Evolutionary conservation across 23 tunicate species (phyloP), one percentile per base, ranked within the genome.

Genomic region (Phallusia fumigata): DNA sequence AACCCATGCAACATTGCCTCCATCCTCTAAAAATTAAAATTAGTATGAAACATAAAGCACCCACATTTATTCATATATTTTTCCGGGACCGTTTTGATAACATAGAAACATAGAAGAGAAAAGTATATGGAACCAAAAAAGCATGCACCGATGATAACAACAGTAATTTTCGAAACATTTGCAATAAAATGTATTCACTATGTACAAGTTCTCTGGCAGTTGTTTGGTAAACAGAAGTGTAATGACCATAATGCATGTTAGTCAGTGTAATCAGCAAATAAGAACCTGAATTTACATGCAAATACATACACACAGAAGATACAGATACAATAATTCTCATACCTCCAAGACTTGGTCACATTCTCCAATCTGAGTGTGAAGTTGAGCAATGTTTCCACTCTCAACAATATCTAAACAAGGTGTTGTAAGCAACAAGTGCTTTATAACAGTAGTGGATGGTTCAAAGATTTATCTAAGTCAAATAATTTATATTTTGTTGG

Each of bases 1-100:
- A 94, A 94, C 16, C 98, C 98, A 84, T 94, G 91, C 82, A 94
- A 64, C 98, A 94, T 94, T 8, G 84, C 80, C 75, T 94, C 98
- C 98, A 94, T 94, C 32, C 81, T 82, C 88, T 89, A 35, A 19
- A 19, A 31, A 30, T 40, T 10, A 40, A 16, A 34, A 80, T 16
- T 13, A 51, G 58, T 13, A 51, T 18, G 18, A 15, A 51, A 51
- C 58, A 51, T 13, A 51, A 51, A 13, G 18, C 58, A 13, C 18
- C 18, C 58, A 51, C 18, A 51, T 51, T 51, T 51, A 13, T 51
- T 15, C 15, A n/a, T n/a, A n/a, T n/a, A n/a, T n/a, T n/a, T n/a
- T n/a, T n/a, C n/a, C n/a, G n/a, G n/a, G n/a, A n/a, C n/a, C n/a
- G n/a, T n/a, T n/a, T n/a, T n/a, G n/a, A n/a, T n/a, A n/a, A n/a